These are phyloP conservation scores for Nyctalus aviator DNA, from an alignment of 2,797 vertebrate species.

Conservation along the genomic window DNA sequence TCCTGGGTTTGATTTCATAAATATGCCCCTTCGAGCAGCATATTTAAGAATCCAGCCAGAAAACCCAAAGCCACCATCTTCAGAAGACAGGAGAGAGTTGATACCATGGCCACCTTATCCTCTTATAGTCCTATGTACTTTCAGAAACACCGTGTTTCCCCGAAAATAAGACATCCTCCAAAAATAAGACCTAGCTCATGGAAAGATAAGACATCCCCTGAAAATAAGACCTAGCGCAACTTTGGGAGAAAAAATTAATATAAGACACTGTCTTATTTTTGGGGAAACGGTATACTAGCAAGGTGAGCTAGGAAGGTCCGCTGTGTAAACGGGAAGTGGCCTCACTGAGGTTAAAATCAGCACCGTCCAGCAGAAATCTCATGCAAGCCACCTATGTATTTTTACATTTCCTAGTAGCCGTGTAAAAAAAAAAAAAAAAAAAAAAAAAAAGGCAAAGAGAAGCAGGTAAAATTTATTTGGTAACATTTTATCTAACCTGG, in stretches of 20 bases:
- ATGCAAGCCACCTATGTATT: neutral
- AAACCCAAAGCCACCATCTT: neutral
- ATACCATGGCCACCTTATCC: neutral
- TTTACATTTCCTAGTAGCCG: neutral
- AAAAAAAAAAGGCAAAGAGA: neutral
- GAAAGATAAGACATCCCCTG: too few species aligned
- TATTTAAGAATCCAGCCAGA: neutral
- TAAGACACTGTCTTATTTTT: too few species aligned
- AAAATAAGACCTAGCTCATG: too few species aligned
- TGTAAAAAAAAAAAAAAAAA: neutral
- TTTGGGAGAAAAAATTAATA: too few species aligned
- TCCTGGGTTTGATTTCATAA: neutral
- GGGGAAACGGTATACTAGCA: too few species aligned
- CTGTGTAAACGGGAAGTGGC: neutral
- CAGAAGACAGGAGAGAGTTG: neutral
- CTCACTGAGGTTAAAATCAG: neutral
- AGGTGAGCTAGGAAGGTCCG: neutral
- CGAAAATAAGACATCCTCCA: too few species aligned
- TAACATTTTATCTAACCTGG: neutral
- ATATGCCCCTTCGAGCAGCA: neutral
- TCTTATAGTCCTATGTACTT: neutral
- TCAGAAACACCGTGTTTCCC: neutral
- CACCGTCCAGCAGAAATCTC: neutral
- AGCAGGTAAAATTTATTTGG: slow-evolving; percentile 1
- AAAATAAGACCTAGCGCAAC: too few species aligned